A percentile compares a stretch with the other conserved stretches of the same genome.
Conservation (phyloP, 2,797 vertebrate species). For the Eulemur rubriventer region DNA sequence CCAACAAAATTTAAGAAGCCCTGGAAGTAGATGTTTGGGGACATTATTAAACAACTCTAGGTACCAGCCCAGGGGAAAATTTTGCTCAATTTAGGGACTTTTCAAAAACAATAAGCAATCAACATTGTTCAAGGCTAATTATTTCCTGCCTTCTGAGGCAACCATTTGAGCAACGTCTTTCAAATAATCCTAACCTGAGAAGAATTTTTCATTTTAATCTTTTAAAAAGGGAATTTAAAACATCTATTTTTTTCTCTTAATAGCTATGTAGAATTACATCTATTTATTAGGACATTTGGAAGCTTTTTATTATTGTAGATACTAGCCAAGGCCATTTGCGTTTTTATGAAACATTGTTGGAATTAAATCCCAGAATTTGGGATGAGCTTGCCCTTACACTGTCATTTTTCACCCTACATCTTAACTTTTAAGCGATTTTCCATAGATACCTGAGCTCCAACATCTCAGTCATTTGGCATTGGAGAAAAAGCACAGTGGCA, state of each 20-base stretch:
- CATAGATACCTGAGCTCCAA: neutral
- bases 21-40: neutral
- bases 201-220: neutral
- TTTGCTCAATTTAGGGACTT: neutral
- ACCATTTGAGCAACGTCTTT: neutral
- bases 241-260: neutral
- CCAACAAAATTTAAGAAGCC: neutral
- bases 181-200: constrained; percentile 28
- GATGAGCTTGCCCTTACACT: neutral
- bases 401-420: neutral
- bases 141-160: neutral
- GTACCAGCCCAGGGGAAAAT: neutral
- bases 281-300: neutral
- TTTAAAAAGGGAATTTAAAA: neutral
- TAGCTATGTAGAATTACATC: neutral
- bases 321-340: neutral
- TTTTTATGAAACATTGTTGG: neutral
- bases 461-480: neutral
- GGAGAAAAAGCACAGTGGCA: neutral
- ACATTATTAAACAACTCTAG: neutral
- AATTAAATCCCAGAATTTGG: neutral
- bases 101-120: neutral
- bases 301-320: neutral
- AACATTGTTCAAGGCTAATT: neutral
- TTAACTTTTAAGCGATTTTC: neutral